Evolutionary conservation across 2,888 invertebrate species (phyloP), one percentile per base, ranked within the genome.

Genomic region (Brachyptera putata): DNA sequence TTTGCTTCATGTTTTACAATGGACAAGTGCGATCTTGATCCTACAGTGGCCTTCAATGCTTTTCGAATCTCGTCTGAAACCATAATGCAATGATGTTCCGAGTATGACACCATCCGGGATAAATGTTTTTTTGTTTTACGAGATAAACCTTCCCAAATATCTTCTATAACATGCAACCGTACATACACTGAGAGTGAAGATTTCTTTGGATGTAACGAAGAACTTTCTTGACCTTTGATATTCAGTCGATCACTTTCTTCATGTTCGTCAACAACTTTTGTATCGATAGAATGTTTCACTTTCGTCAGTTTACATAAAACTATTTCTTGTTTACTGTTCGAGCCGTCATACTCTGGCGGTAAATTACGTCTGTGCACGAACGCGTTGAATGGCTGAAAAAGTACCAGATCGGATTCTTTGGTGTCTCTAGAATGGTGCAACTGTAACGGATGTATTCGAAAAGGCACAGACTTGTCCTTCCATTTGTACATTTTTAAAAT

Each of bases 311-410:
- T 70, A 61, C 68, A 71, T 2, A 70, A 57, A 30, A 66, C 57
- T 55, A 55, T 58, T 48, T 63, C 36, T 5, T 11, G 4, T 62
- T 57, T 14, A 50, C 25, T 25, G 60, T 34, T 16, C 9, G 61
- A 14, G 46, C 5, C 30, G 14, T 22, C 34, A n/a, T 56, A 46
- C 55, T 50, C 50, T 65, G 11, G 59, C 36, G 70, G 68, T 30
- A 72, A 62, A 25, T 69, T 64, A 11, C 66, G 67, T 67, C 69
- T 70, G 11, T 68, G 67, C 9, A 76, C 65, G 66, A 76, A 77
- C 30, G 75, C 71, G 64, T 75, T 73, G 65, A 74, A 79, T 9
- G 75, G 73, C 48, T 71, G 69, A 5, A 63, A 61, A 34, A 69
- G 65, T 30, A 65, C 50, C 56, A 62, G 46, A 43, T 64, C 41